Percentiles rank a stretch among this genome's conserved stretches.
Evolutionary conservation across 2,113 vertebrate species (phyloP).

Genomic region (Alethe castanea): DNA sequence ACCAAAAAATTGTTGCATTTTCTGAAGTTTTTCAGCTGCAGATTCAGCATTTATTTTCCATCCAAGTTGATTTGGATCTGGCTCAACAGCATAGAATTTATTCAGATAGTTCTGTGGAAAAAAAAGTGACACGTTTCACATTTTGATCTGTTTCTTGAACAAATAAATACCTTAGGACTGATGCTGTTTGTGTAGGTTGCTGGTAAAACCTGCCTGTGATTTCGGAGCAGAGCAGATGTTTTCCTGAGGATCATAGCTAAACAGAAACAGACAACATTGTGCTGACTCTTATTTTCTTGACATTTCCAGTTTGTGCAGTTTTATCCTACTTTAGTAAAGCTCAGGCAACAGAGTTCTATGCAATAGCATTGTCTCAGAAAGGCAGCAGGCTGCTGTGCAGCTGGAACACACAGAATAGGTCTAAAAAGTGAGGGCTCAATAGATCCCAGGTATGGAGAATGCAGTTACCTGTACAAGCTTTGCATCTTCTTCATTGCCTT

Average conservation of each 20-base stretch:
- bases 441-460: neutral
- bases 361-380: neutral
- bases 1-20: constrained; percentile 79
- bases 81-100: constrained; percentile 68
- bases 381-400: neutral
- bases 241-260: neutral
- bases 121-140: neutral
- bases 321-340: neutral
- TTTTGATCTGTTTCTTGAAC: neutral
- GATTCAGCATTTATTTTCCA: constrained; percentile 52
- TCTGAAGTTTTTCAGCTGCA: constrained; percentile 51
- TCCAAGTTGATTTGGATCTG: constrained; percentile 46
- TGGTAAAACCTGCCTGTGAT: neutral
- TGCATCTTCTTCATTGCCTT: neutral
- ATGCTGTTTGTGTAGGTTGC: neutral
- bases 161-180: neutral
- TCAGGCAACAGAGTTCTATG: neutral
- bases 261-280: neutral
- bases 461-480: constrained; percentile 67
- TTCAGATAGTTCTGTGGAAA: constrained; percentile 68
- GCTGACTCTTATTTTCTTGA: neutral
- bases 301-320: neutral
- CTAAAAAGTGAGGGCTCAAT: neutral
- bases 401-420: neutral
- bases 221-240: neutral